These are phyloP conservation scores for Sitta europaea DNA, from an alignment of 2,113 vertebrate genomes.

Conservation along the genomic window DNA sequence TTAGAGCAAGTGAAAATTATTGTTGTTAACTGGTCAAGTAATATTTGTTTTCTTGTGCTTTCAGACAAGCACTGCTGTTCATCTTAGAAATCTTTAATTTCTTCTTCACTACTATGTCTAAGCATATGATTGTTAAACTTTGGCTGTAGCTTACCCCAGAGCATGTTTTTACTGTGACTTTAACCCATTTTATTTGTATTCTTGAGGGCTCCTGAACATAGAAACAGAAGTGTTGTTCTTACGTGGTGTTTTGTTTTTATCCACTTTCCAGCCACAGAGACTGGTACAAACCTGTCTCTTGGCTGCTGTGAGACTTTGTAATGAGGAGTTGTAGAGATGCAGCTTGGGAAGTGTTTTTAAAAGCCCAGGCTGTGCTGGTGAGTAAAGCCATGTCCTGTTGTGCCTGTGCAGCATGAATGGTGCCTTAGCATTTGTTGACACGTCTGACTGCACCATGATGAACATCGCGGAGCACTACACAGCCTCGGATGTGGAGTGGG, in stretches of 20 bases:
- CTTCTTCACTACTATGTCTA: neutral
- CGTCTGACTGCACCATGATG: conserved; percentile 98
- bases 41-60: neutral
- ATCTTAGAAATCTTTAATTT: neutral
- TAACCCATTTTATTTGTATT: neutral
- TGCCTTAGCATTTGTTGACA: conserved; percentile 94
- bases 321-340: neutral
- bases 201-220: neutral
- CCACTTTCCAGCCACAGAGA: neutral
- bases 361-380: neutral
- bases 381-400: neutral
- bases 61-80: neutral
- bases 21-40: neutral
- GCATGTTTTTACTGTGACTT: neutral
- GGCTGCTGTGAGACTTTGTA: neutral
- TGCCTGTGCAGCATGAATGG: conserved; percentile 88
- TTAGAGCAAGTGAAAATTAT: neutral
- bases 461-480: conserved; percentile 98
- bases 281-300: neutral
- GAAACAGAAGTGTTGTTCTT: neutral
- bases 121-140: neutral
- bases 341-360: neutral
- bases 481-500: conserved; percentile 97
- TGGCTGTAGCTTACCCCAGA: neutral
- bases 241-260: neutral